phyloP scores from a whole-genome alignment of 2,888 invertebrate species.

The Cheilosia variabilis region DNA sequence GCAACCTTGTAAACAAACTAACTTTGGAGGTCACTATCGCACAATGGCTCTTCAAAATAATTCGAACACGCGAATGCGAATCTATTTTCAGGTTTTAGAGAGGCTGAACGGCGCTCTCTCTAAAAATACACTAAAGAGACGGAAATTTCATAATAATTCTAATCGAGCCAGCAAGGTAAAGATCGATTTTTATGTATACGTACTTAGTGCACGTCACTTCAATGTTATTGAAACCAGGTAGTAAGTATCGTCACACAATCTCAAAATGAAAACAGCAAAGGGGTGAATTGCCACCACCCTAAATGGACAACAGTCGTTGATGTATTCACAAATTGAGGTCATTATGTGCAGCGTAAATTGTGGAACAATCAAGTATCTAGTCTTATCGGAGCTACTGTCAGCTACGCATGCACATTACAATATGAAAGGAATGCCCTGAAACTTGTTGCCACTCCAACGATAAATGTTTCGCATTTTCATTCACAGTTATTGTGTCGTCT shows the following conservation, averaged over 20 bases:
- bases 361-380: background rate
- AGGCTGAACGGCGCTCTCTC: conserved; percentile 9
- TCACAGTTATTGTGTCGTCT: background rate
- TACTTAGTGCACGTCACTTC: conserved; percentile 13
- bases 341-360: background rate
- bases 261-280: background rate
- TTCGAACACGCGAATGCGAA: conserved; percentile 40
- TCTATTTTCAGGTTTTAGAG: conserved; percentile 39
- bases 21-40: conserved; percentile 54
- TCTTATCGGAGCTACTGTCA: background rate
- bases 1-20: conserved; percentile 43
- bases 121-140: background rate
- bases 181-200: conserved; percentile 11
- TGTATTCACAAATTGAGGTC: conserved; percentile 13
- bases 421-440: background rate
- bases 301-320: background rate
- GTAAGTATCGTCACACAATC: background rate
- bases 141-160: conserved; percentile 15
- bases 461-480: background rate
- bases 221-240: background rate
- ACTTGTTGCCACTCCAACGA: conserved; percentile 4
- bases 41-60: conserved; percentile 32
- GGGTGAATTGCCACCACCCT: background rate
- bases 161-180: background rate
- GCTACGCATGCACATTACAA: background rate